Conservation (phyloP, 2,888 invertebrate species). For the Chrysopilus asiliformis region DNA sequence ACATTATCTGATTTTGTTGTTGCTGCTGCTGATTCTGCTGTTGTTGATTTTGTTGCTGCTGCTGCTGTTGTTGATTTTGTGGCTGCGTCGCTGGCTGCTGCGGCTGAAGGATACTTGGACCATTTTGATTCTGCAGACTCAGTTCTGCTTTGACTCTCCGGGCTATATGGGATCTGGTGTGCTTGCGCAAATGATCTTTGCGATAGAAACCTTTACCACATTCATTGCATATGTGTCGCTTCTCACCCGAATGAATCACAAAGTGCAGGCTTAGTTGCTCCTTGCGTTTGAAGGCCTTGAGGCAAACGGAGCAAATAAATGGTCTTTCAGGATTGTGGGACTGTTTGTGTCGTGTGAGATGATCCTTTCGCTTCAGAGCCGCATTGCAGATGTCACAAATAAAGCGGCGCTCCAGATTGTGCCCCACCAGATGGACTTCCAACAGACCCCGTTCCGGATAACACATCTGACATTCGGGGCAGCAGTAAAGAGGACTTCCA, state of each 20-base stretch:
- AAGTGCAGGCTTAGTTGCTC: constrained; percentile 79
- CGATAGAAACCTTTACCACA: constrained; percentile 81
- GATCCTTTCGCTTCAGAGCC: constrained; percentile 75
- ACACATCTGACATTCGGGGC: constrained; percentile 80
- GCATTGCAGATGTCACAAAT: constrained; percentile 85
- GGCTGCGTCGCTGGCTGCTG: constrained; percentile 11
- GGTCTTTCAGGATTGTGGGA: constrained; percentile 80
- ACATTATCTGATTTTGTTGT: constrained; percentile 9
- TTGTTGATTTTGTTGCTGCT: constrained; percentile 26
- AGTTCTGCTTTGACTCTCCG: constrained; percentile 62
- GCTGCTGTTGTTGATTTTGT: constrained; percentile 17
- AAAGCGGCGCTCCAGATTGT: constrained; percentile 69
- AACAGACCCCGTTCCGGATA: constrained; percentile 71
- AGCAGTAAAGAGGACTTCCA: constrained; percentile 72
- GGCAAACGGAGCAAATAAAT: constrained; percentile 72
- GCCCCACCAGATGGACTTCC: constrained; percentile 72
- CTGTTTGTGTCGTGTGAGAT: constrained; percentile 75
- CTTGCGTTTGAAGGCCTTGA: constrained; percentile 79
- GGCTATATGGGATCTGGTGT: constrained; percentile 72
- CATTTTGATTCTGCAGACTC: constrained; percentile 32
- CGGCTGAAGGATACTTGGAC: constrained; percentile 32
- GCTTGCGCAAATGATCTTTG: constrained; percentile 74
- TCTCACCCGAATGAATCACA: constrained; percentile 80
- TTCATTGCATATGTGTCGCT: constrained; percentile 71
- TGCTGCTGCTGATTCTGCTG: constrained; percentile 39